phyloP scores from a whole-genome alignment of 1,140 invertebrate genomes.

The Zaprionus lachaisei region DNA sequence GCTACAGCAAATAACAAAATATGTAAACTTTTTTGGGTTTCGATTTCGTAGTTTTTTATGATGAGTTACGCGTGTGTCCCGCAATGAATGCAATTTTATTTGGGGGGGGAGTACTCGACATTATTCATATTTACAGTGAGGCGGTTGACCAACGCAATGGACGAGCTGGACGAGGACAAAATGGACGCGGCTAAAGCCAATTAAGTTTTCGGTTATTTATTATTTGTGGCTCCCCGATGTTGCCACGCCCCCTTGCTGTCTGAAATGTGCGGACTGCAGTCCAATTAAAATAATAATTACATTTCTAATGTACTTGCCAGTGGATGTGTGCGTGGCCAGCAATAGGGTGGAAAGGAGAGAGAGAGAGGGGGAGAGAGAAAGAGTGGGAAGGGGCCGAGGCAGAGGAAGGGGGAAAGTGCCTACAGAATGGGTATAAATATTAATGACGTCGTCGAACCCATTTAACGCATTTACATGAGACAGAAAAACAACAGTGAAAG shows the following conservation, averaged over 20 bases:
- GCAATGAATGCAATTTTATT: constrained; percentile 48
- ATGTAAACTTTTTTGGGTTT: neutral
- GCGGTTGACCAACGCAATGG: constrained; percentile 58
- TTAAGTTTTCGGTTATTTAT: constrained; percentile 66
- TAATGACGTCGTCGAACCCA: constrained; percentile 68
- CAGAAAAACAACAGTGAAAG: neutral
- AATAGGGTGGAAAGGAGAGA: neutral
- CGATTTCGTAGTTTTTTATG: constrained; percentile 6
- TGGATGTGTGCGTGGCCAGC: constrained; percentile 41
- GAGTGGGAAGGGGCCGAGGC: constrained; percentile 4
- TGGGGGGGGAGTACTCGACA: constrained; percentile 29
- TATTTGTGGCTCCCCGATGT: constrained; percentile 60
- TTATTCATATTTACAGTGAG: constrained; percentile 76
- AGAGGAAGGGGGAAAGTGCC: neutral
- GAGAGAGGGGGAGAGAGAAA: constrained; percentile 15
- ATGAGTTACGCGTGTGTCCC: neutral
- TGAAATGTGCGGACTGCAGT: constrained; percentile 68
- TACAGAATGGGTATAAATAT: constrained; percentile 70
- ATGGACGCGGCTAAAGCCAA: constrained; percentile 37
- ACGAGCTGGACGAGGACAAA: neutral
- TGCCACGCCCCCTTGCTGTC: neutral
- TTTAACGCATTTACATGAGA: constrained; percentile 25
- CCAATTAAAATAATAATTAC: constrained; percentile 84
- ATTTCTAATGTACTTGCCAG: constrained; percentile 77
- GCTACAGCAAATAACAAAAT: neutral